Evolutionary conservation across 2,113 vertebrate species (phyloP).

Genomic region (Hippocampus comes): DNA sequence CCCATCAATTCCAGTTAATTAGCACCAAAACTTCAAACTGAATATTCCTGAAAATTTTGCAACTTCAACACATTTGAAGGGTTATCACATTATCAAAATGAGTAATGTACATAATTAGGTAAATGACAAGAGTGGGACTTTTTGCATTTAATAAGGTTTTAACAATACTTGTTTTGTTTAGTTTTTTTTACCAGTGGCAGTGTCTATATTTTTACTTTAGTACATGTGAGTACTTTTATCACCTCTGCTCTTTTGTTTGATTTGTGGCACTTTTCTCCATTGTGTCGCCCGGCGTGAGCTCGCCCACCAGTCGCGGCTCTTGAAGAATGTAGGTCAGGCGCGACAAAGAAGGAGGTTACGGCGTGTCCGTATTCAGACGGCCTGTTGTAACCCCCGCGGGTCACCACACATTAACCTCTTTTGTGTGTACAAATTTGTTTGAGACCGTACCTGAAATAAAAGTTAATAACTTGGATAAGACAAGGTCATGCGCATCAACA

Average conservation of each 20-base stretch:
- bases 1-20: too few relatives aligned
- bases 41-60: too few relatives aligned
- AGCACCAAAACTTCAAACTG: too few relatives aligned
- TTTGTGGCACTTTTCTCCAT: slow-evolving; percentile 25
- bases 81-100: too few relatives aligned
- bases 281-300: slow-evolving; percentile 18
- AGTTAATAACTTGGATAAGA: neutral
- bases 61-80: too few relatives aligned
- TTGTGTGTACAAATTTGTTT: slow-evolving; percentile 1
- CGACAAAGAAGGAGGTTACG: slow-evolving; percentile 15
- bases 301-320: neutral
- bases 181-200: too few relatives aligned
- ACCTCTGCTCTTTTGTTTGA: slow-evolving; percentile 21
- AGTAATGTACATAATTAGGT: too few relatives aligned
- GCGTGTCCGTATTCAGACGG: slow-evolving; percentile 9
- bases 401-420: slow-evolving; percentile 8
- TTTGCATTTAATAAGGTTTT: too few relatives aligned
- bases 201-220: neutral
- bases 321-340: slow-evolving; percentile 28
- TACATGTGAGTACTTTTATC: neutral
- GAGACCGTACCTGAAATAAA: neutral
- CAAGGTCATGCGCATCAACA: slow-evolving; percentile 3
- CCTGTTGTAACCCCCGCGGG: slow-evolving; percentile 6
- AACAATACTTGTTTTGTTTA: too few relatives aligned
- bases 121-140: too few relatives aligned